A percentile compares a stretch with the other conserved stretches of the same genome.
phyloP scores from a whole-genome alignment of 2,113 vertebrate species.

The Neopipo cinnamomea region DNA sequence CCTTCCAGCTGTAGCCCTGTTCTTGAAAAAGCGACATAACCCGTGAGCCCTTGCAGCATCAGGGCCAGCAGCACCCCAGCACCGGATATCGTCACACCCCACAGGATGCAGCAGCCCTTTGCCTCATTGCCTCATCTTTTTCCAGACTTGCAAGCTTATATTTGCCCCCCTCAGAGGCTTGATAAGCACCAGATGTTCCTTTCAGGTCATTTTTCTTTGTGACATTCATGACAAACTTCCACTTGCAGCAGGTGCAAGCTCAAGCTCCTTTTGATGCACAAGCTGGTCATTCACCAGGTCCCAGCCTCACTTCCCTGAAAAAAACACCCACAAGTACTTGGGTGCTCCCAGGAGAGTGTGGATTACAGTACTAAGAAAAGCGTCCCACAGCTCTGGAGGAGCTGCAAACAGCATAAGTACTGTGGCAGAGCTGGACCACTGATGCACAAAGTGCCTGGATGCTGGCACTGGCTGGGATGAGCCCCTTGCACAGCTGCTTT shows the following conservation, averaged over 20 bases:
- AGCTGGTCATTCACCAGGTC: neutral
- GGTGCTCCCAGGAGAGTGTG: neutral
- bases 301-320: neutral
- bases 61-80: neutral
- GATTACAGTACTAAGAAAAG: neutral
- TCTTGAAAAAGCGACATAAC: rapidly evolving
- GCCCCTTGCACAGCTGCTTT: neutral
- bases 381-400: neutral
- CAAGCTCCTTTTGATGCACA: neutral
- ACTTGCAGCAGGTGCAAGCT: neutral
- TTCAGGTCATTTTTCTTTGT: neutral
- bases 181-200: neutral
- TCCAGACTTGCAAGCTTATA: neutral
- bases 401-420: neutral
- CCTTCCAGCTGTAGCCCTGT: neutral
- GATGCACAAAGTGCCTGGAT: neutral
- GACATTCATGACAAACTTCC: neutral
- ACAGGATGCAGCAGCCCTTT: neutral
- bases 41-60: neutral
- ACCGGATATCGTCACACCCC: neutral
- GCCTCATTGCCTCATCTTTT: neutral
- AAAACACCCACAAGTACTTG: neutral
- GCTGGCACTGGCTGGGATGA: rapidly evolving
- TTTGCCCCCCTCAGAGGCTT: neutral
- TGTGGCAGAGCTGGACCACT: neutral